These are phyloP conservation scores for Drosophila insularis DNA, from an alignment of 1,140 invertebrate species.

Conservation along the genomic window DNA sequence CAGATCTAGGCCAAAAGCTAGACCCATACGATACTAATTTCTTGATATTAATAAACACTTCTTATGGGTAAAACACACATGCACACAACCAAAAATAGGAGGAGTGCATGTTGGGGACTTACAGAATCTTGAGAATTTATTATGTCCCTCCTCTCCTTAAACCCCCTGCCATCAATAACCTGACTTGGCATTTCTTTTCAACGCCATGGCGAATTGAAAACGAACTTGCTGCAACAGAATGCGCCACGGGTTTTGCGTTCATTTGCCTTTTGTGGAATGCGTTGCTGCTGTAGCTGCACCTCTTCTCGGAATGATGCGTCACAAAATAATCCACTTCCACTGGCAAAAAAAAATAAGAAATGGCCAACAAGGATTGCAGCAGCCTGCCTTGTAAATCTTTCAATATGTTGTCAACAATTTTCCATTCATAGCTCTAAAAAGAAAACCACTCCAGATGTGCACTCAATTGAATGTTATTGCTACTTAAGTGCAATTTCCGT, in stretches of 20 bases:
- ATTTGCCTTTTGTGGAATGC: slow-evolving; percentile 51
- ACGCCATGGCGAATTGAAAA: slow-evolving; percentile 39
- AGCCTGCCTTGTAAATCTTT: slow-evolving; percentile 65
- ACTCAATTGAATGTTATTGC: slow-evolving; percentile 33
- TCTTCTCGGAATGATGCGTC: slow-evolving; percentile 74
- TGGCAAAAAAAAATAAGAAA: slow-evolving; percentile 9
- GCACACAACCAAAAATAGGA: too few species aligned
- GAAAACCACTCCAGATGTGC: slow-evolving; percentile 54
- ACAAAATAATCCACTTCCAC: slow-evolving; percentile 38
- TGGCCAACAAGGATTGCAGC: slow-evolving; percentile 23
- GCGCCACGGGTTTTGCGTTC: background rate
- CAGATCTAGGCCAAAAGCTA: too few species aligned
- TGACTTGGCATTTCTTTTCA: slow-evolving; percentile 46
- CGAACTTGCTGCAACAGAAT: slow-evolving; percentile 21
- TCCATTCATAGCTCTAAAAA: slow-evolving; percentile 26
- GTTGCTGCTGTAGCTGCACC: slow-evolving; percentile 64
- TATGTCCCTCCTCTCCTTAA: background rate
- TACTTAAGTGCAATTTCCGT: slow-evolving; percentile 46
- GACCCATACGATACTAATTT: too few species aligned
- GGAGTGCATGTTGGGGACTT: background rate
- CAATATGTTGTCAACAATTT: slow-evolving; percentile 38
- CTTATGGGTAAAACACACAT: too few species aligned
- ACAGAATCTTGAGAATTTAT: background rate
- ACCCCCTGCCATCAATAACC: slow-evolving; percentile 17
- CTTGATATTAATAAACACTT: too few species aligned